Evolutionary conservation across 2,797 vertebrate genomes (phyloP).

Genomic region (Dipus sagitta): DNA sequence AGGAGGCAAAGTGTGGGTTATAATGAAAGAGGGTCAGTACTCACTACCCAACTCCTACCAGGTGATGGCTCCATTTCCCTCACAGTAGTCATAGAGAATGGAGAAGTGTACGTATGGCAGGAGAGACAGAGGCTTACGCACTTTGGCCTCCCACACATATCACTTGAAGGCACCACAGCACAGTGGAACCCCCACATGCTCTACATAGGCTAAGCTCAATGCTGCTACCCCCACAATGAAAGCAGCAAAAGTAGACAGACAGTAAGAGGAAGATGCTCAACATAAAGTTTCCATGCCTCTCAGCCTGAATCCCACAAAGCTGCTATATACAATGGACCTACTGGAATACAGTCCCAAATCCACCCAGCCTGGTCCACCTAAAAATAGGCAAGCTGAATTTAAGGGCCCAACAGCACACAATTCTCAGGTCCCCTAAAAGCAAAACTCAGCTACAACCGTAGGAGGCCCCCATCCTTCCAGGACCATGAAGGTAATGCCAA

Average conservation of each 20-base stretch:
- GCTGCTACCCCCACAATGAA: not conserved
- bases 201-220: not conserved
- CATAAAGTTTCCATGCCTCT: not conserved
- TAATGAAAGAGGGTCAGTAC: accelerated
- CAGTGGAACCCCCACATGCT: no score
- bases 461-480: not conserved
- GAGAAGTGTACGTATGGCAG: not conserved
- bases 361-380: not conserved
- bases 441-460: not conserved
- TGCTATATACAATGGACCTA: not conserved
- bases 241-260: not conserved
- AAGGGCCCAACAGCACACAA: not conserved
- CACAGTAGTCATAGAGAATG: not conserved
- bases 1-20: not conserved
- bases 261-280: not conserved
- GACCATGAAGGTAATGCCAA: not conserved
- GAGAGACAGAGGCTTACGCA: not conserved
- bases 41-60: not conserved
- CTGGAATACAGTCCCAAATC: not conserved
- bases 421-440: not conserved
- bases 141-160: not conserved
- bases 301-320: not conserved
- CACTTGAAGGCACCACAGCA: not conserved
- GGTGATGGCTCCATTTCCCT: not conserved
- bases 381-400: not conserved